A percentile compares a stretch with the other conserved stretches of the same genome.
Evolutionary conservation across 2,888 invertebrate species (phyloP).

Genomic region (Epistrophella euchroma): DNA sequence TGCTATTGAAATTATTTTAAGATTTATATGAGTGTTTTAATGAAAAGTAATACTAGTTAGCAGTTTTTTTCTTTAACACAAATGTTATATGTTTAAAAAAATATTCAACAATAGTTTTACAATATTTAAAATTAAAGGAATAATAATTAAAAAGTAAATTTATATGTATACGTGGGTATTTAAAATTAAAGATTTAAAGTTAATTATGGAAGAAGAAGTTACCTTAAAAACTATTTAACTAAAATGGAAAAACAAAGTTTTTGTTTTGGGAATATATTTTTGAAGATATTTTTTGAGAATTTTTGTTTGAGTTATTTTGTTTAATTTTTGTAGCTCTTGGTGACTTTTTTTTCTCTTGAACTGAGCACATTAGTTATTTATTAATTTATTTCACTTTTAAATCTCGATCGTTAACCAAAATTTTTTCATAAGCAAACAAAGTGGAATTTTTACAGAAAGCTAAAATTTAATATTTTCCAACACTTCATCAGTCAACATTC

Average conservation of each 20-base stretch:
- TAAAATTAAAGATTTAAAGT: slow-evolving; percentile 27
- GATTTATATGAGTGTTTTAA: slow-evolving; percentile 30
- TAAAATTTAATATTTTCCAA: too few species aligned
- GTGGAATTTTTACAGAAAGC: too few species aligned
- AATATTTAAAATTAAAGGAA: slow-evolving; percentile 36
- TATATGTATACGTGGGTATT: not conserved
- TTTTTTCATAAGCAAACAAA: too few species aligned
- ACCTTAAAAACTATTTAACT: slow-evolving; percentile 75
- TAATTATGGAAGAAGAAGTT: slow-evolving; percentile 69
- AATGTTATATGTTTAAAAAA: slow-evolving; percentile 14
- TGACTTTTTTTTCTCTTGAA: not conserved
- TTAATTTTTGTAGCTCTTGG: not conserved
- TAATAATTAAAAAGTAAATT: slow-evolving; percentile 39
- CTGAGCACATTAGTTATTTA: slow-evolving; percentile 47
- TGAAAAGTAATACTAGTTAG: slow-evolving; percentile 9
- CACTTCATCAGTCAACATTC: too few species aligned
- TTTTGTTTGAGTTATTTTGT: slow-evolving; percentile 5
- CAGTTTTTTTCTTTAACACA: not conserved
- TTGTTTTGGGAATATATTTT: slow-evolving; percentile 57
- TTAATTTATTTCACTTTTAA: too few species aligned
- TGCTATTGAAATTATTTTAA: not conserved
- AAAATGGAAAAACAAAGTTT: slow-evolving; percentile 63
- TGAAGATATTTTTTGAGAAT: not conserved
- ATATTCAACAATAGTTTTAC: slow-evolving; percentile 33
- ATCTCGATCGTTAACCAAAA: too few species aligned